These are phyloP conservation scores for Calephelis virginiensis DNA, from an alignment of 1,140 invertebrate species.

Conservation along the genomic window DNA sequence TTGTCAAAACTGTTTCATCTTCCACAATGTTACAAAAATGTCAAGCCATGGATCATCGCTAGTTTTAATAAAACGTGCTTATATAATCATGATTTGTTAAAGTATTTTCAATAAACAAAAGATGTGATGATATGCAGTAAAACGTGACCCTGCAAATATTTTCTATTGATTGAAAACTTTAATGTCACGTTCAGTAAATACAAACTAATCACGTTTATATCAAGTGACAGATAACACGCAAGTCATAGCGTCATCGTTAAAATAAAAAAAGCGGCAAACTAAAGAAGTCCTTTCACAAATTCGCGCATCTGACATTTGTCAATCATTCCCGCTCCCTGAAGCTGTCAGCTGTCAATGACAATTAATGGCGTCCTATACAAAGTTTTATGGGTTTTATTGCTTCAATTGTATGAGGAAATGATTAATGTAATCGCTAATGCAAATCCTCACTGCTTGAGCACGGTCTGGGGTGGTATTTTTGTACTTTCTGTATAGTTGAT, in stretches of 20 bases:
- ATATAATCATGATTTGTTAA: not conserved
- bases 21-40: too few relatives aligned
- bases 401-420: constrained; percentile 60
- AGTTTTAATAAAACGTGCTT: too few relatives aligned
- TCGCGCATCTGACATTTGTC: constrained; percentile 69
- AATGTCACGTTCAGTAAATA: constrained; percentile 16
- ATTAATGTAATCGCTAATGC: constrained; percentile 76
- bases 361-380: constrained; percentile 69
- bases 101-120: constrained; percentile 4
- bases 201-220: constrained; percentile 11
- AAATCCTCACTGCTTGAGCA: constrained; percentile 60
- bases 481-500: constrained; percentile 65
- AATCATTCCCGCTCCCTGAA: constrained; percentile 53
- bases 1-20: too few relatives aligned
- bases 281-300: constrained; percentile 46
- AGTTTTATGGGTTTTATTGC: constrained; percentile 71
- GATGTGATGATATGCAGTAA: constrained; percentile 6
- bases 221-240: constrained; percentile 29
- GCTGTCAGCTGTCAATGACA: constrained; percentile 72
- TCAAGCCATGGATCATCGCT: too few relatives aligned
- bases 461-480: constrained; percentile 49
- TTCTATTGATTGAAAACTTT: constrained; percentile 2
- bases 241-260: constrained; percentile 51
- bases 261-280: constrained; percentile 37
- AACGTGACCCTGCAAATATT: constrained; percentile 15